phyloP scores from a whole-genome alignment of 2,888 invertebrate species.

The Leptarthrus brevirostris region DNA sequence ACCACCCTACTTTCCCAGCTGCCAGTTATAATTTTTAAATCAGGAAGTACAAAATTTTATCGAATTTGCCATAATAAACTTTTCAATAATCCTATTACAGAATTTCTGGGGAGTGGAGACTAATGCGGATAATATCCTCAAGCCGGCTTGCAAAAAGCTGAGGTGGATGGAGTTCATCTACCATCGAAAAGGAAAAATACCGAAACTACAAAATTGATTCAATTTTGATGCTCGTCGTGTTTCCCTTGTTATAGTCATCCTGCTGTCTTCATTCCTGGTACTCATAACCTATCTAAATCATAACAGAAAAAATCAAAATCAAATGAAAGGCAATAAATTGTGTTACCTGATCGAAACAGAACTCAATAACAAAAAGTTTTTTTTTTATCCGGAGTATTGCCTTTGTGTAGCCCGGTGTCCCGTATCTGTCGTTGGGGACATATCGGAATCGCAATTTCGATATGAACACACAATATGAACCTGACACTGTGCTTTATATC shows the following conservation, averaged over 20 bases:
- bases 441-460: conserved; percentile 33
- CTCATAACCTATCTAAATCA: conserved; percentile 26
- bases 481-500: neutral
- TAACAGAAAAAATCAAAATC: conserved; percentile 44
- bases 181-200: neutral
- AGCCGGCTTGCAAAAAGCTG: neutral
- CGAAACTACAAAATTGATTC: conserved; percentile 45
- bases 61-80: conserved; percentile 30
- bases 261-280: neutral
- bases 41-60: neutral
- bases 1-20: too few relatives aligned
- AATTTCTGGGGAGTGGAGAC: neutral
- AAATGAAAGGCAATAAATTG: conserved; percentile 51
- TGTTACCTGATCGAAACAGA: conserved; percentile 50
- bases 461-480: conserved; percentile 18
- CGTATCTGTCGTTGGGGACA: neutral
- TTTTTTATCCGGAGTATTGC: conserved; percentile 29
- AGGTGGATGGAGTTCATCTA: neutral
- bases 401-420: neutral
- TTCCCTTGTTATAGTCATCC: neutral
- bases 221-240: conserved; percentile 38
- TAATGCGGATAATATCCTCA: conserved; percentile 32
- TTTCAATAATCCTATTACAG: conserved; percentile 28
- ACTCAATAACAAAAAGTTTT: conserved; percentile 49
- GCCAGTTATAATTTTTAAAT: neutral